Evolutionary conservation across 2,113 vertebrate genomes (phyloP), one percentile per base, ranked within the genome.

Genomic region (Phylloscopus trochiloides): DNA sequence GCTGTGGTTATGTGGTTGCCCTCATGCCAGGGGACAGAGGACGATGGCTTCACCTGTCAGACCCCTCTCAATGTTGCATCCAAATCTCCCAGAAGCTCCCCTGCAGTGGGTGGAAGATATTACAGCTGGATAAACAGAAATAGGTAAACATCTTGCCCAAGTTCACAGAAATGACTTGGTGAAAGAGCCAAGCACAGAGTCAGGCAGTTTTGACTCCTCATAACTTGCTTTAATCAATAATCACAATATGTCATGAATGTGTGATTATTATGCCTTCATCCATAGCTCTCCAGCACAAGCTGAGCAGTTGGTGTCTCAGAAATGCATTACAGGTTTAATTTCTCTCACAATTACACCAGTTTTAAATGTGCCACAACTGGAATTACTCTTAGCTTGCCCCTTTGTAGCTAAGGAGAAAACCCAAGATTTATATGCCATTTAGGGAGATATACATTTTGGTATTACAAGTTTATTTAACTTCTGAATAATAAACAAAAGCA

Each of bases 401-500:
- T 78, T 66, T 45, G 50, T 34, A 31, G 31, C 45, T 29, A 26
- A 43, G 17, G 57, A 80, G 29, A 43, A 48, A 59, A 51, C 14
- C 1, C 7, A 75, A 86, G 38, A 76, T 66, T 76, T 73, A 17
- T 50, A 17, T 28, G 17, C 7, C 7, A 48, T 67, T 24, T n/a
- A 82, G 31, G 61, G 58, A 85, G 36, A 16, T 43, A 31, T n/a
- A 31, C 26, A 67, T 74, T 94, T 86, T 77, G 42, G 20, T 62
- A 48, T 24, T 82, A 77, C 26, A 55, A 70, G n/a, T 86, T 93
- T 86, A 40, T 83, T 90, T 90, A 73, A 83, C 47, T 80, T 84
- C 63, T 74, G 42, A 59, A 6, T 77, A 80, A 74, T 15, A 73
- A 95, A 77, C 28, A 82, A 81, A 86, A 91, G 9, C 24, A 91